Base-by-base conservation (phyloP, 1,140 invertebrate genomes). In the Drosophila sulfurigaster region DNA sequence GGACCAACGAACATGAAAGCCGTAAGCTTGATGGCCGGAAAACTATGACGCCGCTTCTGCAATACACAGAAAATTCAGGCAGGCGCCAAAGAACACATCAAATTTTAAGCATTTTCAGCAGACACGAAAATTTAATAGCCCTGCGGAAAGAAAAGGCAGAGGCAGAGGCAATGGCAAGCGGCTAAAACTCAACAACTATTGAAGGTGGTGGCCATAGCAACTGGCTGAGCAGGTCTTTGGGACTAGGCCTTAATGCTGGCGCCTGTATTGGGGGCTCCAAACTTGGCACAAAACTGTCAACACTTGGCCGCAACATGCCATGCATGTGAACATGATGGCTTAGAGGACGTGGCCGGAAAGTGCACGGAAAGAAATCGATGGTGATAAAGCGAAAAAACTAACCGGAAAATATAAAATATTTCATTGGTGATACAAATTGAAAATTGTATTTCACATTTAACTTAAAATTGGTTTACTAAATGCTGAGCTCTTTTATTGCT, bases 111-210 rank as follows among this genome's bases (percentile, higher is more conserved):
- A 72, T 66, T 71, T 41, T 65, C 67, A 46, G 62, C 41, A 76
- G 71, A 82, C 76, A 88, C 79, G 68, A 80, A 83, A 78, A 79
- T 88, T 83, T 88, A 87, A 87, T 87, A 88, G 83, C 74, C 75
- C 41, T 45, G 45, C 52, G 16, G 51, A 32, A 28, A 16, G 65
- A 82, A 64, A 76, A 72, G 79, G 69, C 28, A 16, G 48, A 60
- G 20, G 20, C 20, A 76, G 75, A 71, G 67, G 65, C 75, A 71
- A 11, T 68, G 67, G 65, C 75, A 71, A 11, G 38, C 20, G 6
- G n/a, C 20, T 3, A 32, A 48, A 51, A 51, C 60, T 51, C n/a
- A 57, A 57, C 28, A 57, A 41, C 54, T 57, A 13, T n/a, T 20
- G 13, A 25, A 16, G 35, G 54, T 30, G 35, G 54, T 30, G 51